Percentiles rank a stretch among this genome's conserved stretches.
phyloP scores from a whole-genome alignment of 2,113 vertebrate species.

The Ophthalmolycus amberensis region DNA sequence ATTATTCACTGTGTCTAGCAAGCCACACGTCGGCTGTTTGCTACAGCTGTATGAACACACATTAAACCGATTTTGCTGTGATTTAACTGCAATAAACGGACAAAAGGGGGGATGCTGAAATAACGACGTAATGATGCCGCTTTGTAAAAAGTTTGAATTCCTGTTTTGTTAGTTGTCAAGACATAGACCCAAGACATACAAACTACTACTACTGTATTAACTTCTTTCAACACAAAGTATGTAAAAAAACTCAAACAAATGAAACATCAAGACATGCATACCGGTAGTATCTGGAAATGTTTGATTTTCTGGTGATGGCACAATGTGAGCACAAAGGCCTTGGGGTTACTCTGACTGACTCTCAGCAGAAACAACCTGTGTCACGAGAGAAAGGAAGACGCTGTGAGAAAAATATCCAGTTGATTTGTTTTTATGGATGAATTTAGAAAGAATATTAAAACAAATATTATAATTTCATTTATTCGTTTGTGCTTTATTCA shows the following conservation, averaged over 20 bases:
- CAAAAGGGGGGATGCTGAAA: too few species aligned
- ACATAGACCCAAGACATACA: background rate
- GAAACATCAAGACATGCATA: constrained; percentile 59
- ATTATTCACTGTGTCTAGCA: too few species aligned
- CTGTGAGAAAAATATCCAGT: background rate
- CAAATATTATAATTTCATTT: background rate
- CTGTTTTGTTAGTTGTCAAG: too few species aligned
- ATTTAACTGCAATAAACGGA: too few species aligned
- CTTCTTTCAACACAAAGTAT: background rate
- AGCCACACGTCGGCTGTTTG: too few species aligned
- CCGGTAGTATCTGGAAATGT: constrained; percentile 98
- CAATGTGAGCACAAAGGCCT: constrained; percentile 97
- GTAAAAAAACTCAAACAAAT: background rate
- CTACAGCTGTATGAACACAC: too few species aligned
- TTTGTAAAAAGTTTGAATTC: too few species aligned
- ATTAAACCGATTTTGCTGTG: too few species aligned
- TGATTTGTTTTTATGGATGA: background rate
- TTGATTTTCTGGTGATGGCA: constrained; percentile 99
- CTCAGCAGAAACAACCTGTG: constrained; percentile 94
- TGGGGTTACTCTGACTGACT: constrained; percentile 99
- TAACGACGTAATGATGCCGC: too few species aligned
- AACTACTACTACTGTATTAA: background rate
- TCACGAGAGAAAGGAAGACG: background rate
- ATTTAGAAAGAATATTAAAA: background rate
- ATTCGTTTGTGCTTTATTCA: background rate